A percentile compares a stretch with the other conserved stretches of the same genome.
phyloP scores from a whole-genome alignment of 2,797 vertebrate species.

The Dendrocincla fuliginosa region DNA sequence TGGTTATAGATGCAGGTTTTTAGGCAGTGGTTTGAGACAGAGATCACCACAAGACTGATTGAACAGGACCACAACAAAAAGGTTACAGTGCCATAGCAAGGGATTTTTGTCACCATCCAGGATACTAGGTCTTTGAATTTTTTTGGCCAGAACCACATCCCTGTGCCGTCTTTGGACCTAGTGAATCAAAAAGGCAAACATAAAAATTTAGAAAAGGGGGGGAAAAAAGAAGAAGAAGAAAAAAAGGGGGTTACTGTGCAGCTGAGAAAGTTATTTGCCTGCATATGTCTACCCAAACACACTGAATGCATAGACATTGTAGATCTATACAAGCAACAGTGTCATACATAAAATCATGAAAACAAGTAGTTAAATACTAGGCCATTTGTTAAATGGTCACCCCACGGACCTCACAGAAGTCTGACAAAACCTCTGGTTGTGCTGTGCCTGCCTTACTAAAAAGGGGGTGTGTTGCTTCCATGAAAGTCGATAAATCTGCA shows the following conservation, averaged over 20 bases:
- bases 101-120: not conserved
- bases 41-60: not conserved
- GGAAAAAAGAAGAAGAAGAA: not conserved
- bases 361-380: not conserved
- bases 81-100: not conserved
- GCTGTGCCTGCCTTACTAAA: not conserved
- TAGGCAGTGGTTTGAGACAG: not conserved
- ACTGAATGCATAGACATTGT: not conserved
- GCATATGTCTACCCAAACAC: not conserved
- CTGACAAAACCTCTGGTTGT: not conserved
- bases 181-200: not conserved
- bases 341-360: not conserved
- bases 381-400: not conserved
- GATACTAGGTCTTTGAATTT: not conserved
- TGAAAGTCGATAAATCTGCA: not conserved
- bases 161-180: not conserved
- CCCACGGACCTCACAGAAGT: not conserved
- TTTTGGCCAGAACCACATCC: not conserved
- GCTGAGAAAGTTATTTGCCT: not conserved
- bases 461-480: not conserved
- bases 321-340: not conserved
- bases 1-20: not conserved
- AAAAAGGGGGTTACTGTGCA: not conserved
- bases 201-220: not conserved
- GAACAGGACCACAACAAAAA: not conserved